Conservation (phyloP, 2,888 invertebrate species). For the Eupithecia centaureata region DNA sequence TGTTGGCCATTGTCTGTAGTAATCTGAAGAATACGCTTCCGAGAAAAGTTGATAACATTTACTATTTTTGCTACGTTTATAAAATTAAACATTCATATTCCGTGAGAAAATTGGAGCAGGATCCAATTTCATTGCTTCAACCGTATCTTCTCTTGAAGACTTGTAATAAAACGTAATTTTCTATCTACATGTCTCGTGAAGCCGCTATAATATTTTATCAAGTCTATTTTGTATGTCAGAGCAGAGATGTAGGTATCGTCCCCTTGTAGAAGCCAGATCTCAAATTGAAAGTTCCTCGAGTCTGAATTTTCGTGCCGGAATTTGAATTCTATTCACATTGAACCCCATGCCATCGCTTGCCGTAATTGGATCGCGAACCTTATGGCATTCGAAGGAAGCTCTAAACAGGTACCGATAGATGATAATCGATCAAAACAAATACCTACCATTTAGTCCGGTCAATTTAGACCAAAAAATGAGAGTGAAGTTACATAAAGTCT, state of each 20-base stretch:
- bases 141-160: not conserved
- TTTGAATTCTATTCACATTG: slow-evolving; percentile 24
- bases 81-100: not conserved
- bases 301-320: slow-evolving; percentile 23
- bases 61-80: not conserved
- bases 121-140: not conserved
- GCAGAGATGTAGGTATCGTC: not conserved
- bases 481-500: no score
- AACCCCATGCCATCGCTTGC: slow-evolving; percentile 8
- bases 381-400: slow-evolving; percentile 11
- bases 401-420: not conserved
- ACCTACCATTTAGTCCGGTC: no score
- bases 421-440: not conserved
- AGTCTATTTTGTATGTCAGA: not conserved
- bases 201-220: not conserved
- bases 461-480: no score
- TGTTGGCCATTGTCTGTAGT: not conserved
- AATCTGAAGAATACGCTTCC: not conserved
- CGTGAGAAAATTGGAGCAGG: not conserved
- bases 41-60: not conserved
- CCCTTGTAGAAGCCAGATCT: not conserved
- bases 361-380: slow-evolving; percentile 16
- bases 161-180: not conserved
- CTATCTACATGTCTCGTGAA: not conserved
- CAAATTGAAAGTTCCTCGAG: not conserved